Conservation (phyloP, 2,113 vertebrate species). For the Caracal caracal region DNA sequence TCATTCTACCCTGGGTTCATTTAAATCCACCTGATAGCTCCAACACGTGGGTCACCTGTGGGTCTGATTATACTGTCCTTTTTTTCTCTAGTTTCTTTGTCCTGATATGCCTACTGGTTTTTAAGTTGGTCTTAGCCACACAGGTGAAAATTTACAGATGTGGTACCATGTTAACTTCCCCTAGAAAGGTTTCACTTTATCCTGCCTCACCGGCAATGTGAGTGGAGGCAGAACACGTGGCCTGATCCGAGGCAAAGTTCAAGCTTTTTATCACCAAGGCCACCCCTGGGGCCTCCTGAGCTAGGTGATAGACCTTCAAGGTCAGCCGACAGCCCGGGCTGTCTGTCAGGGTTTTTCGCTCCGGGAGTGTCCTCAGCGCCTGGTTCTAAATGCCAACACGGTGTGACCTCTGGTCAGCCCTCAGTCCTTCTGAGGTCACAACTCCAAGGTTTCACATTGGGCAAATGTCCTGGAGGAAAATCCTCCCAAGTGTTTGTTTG, state of each 20-base stretch:
- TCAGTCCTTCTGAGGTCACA: not conserved
- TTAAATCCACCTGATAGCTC: not conserved
- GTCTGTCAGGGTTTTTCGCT: not conserved
- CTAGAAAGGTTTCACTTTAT: too few species aligned
- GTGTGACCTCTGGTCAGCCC: not conserved
- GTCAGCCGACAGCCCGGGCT: rapidly evolving
- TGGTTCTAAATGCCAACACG: rapidly evolving
- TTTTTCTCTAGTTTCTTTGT: not conserved
- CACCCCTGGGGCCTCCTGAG: rapidly evolving
- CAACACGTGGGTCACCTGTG: rapidly evolving
- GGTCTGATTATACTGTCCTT: not conserved
- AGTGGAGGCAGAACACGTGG: rapidly evolving
- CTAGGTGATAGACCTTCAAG: too few species aligned
- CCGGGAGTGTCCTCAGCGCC: rapidly evolving
- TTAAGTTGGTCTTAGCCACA: not conserved
- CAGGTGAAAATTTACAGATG: rapidly evolving
- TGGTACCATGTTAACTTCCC: rapidly evolving
- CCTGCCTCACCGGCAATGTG: not conserved
- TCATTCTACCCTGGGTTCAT: not conserved
- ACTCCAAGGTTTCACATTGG: too few species aligned
- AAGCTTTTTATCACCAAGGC: not conserved
- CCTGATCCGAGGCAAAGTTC: not conserved
- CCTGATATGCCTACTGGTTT: rapidly evolving
- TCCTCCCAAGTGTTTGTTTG: rapidly evolving
- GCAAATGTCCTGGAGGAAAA: not conserved